Percentiles rank a stretch among this genome's conserved stretches.
These are phyloP conservation scores for Diabrotica virgifera DNA, from an alignment of 1,140 invertebrate genomes.

Conservation along the genomic window DNA sequence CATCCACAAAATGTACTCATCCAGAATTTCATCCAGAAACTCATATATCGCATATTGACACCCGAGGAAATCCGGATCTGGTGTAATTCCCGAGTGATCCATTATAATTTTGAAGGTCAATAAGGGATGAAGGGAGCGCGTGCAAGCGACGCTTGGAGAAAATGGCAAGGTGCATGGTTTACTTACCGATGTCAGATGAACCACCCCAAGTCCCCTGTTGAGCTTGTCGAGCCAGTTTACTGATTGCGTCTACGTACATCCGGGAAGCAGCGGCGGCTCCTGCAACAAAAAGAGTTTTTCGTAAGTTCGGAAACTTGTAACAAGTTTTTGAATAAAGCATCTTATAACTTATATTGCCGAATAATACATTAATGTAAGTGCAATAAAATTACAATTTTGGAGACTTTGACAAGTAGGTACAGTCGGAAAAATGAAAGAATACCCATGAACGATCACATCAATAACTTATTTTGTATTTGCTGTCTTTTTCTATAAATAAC, in stretches of 20 bases:
- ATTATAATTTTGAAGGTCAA: constrained; percentile 13
- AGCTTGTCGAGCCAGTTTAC: constrained; percentile 79
- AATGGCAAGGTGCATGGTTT: constrained; percentile 17
- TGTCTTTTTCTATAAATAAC: no score
- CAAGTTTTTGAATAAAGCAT: neutral
- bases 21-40: no score
- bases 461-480: no score
- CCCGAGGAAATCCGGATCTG: neutral
- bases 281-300: constrained; percentile 50
- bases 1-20: no score
- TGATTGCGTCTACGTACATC: constrained; percentile 82
- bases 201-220: constrained; percentile 85
- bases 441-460: no score
- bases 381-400: neutral
- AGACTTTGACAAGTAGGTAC: neutral
- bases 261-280: constrained; percentile 82
- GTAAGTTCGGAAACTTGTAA: neutral
- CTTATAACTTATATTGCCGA: no score
- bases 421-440: no score
- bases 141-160: constrained; percentile 3
- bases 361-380: no score
- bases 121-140: constrained; percentile 2
- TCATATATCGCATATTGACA: no score
- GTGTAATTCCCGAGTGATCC: constrained; percentile 5
- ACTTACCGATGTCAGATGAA: constrained; percentile 85